Evolutionary conservation across 2,797 vertebrate genomes (phyloP).

Genomic region (Clangula hyemalis): DNA sequence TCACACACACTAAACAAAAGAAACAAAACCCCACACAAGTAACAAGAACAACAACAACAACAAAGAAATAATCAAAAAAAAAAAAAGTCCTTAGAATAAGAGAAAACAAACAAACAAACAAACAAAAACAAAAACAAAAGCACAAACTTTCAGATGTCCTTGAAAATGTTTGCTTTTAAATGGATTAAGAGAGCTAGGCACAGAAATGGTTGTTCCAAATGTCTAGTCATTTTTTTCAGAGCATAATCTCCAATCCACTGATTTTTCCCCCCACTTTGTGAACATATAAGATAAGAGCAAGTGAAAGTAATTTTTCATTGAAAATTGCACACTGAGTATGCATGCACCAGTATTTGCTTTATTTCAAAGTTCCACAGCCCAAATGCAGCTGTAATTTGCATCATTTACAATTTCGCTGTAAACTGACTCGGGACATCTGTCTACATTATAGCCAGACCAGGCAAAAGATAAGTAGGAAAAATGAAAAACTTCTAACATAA

Average conservation of each 20-base stretch:
- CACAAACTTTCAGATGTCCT: background rate
- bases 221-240: conserved; percentile 10
- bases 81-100: background rate
- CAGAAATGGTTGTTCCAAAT: conserved; percentile 34
- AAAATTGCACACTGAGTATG: background rate
- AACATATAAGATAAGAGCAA: background rate
- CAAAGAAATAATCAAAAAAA: background rate
- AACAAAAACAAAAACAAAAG: background rate
- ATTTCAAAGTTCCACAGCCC: background rate
- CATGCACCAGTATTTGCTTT: background rate
- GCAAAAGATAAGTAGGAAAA: conserved; percentile 52
- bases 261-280: background rate
- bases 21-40: too few relatives aligned
- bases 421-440: conserved; percentile 14
- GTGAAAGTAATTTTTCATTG: conserved; percentile 15
- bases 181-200: background rate
- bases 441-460: conserved; percentile 10
- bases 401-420: conserved; percentile 49
- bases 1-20: too few relatives aligned
- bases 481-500: conserved; percentile 29
- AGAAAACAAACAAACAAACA: background rate
- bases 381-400: conserved; percentile 59
- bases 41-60: too few relatives aligned
- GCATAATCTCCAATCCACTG: background rate
- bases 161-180: conserved; percentile 53